These are phyloP conservation scores for Murina feae DNA, from an alignment of 2,113 vertebrate genomes.

Conservation along the genomic window DNA sequence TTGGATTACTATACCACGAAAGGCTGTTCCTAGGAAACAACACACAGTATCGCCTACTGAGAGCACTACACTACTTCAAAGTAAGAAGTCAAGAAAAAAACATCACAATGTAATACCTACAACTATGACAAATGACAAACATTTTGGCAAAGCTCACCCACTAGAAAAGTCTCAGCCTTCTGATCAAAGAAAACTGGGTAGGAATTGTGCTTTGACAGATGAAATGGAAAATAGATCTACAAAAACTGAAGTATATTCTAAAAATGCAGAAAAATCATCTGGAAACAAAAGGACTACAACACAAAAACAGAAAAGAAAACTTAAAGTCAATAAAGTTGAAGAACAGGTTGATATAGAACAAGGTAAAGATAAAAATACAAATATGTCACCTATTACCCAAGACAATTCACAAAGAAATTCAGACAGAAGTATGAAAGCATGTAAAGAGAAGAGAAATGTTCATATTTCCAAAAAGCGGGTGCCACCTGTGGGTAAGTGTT, in stretches of 20 bases:
- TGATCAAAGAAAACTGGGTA: neutral
- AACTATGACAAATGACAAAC: neutral
- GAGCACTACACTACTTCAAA: constrained; percentile 37
- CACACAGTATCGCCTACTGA: neutral
- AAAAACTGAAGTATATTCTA: constrained; percentile 6
- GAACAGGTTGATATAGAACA: neutral
- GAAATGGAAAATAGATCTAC: constrained; percentile 38
- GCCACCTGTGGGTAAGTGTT: constrained; percentile 55
- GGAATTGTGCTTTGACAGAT: neutral
- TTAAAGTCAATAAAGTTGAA: neutral
- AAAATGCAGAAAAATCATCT: constrained; percentile 15
- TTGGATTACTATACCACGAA: constrained; percentile 75
- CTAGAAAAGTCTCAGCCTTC: constrained; percentile 17
- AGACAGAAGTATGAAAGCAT: neutral
- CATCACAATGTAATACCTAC: neutral
- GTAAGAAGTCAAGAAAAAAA: constrained; percentile 29
- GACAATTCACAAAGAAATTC: neutral
- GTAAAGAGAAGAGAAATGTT: neutral
- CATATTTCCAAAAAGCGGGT: constrained; percentile 17
- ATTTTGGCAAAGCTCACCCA: neutral
- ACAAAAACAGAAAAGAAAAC: constrained; percentile 22
- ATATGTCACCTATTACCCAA: neutral
- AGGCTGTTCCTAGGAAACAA: constrained; percentile 27
- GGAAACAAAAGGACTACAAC: constrained; percentile 5
- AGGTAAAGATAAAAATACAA: neutral